These are phyloP conservation scores for Neolamprologus cancellatus DNA, from an alignment of 2,113 vertebrate species.

Conservation along the genomic window DNA sequence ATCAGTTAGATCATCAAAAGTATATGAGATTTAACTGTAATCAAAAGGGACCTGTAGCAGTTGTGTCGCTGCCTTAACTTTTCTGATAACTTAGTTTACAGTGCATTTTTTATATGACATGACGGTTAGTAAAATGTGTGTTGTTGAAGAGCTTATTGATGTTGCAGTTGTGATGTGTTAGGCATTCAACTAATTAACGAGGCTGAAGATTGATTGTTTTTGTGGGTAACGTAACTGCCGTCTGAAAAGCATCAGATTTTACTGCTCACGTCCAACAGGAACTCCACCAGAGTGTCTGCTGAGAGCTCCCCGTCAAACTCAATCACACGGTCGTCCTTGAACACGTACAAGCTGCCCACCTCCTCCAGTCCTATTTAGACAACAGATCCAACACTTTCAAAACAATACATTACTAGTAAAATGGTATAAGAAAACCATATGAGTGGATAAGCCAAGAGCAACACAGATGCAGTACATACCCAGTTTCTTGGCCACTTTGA, in stretches of 20 bases:
- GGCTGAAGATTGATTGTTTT: not conserved
- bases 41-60: not conserved
- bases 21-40: not conserved
- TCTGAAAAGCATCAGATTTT: not conserved
- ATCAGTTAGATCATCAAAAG: not conserved
- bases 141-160: not conserved
- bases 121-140: not conserved
- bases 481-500: slow-evolving; percentile 90
- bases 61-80: not conserved
- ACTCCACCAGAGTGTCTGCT: slow-evolving; percentile 91
- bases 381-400: not conserved
- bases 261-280: slow-evolving; percentile 87
- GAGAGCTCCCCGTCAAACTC: slow-evolving; percentile 95
- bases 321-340: slow-evolving; percentile 87
- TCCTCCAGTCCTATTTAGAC: slow-evolving; percentile 80
- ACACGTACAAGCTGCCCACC: slow-evolving; percentile 89
- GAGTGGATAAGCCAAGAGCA: not conserved
- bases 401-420: not conserved
- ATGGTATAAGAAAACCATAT: not conserved
- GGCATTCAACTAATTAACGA: not conserved
- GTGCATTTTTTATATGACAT: not conserved
- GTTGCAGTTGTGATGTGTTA: not conserved
- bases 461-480: slow-evolving; percentile 59
- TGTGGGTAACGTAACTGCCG: not conserved
- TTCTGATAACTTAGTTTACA: not conserved